Evolutionary conservation across 1,140 invertebrate genomes (phyloP).

Genomic region (Philopotamus ludificatus): DNA sequence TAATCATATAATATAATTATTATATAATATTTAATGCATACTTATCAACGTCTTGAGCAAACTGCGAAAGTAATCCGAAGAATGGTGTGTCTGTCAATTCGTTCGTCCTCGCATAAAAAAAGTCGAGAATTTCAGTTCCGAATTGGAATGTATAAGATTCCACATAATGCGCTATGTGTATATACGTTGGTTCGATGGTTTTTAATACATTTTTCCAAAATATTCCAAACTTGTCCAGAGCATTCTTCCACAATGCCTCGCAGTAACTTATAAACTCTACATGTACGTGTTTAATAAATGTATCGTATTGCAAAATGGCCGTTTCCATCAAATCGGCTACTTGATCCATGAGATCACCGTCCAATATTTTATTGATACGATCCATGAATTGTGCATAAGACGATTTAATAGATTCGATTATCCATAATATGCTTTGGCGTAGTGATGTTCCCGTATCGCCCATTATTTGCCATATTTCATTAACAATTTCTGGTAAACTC

Average conservation of each 20-base stretch:
- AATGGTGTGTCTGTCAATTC: constrained; percentile 78
- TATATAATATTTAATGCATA: constrained; percentile 31
- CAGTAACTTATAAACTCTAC: constrained; percentile 74
- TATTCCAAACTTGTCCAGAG: constrained; percentile 58
- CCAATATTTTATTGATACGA: constrained; percentile 64
- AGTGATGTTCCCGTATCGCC: constrained; percentile 77
- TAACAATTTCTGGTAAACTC: constrained; percentile 73
- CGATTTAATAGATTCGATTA: constrained; percentile 70
- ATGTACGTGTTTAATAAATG: constrained; percentile 73
- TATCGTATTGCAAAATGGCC: constrained; percentile 73
- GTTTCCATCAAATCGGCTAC: constrained; percentile 66
- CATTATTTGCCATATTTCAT: constrained; percentile 80
- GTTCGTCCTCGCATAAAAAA: constrained; percentile 74
- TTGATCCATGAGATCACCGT: constrained; percentile 70
- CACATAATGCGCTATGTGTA: constrained; percentile 70
- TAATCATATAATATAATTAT: constrained; percentile 7
- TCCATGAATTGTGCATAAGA: constrained; percentile 69
- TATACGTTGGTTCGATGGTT: constrained; percentile 73
- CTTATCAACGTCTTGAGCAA: constrained; percentile 75
- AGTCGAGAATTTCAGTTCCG: constrained; percentile 72
- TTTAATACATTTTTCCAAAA: constrained; percentile 72
- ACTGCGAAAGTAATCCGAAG: constrained; percentile 73
- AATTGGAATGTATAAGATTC: constrained; percentile 72
- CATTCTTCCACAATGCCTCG: constrained; percentile 68
- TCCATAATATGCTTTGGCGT: constrained; percentile 70